phyloP scores from a whole-genome alignment of 2,113 vertebrate species.

The Dromaius novaehollandiae region DNA sequence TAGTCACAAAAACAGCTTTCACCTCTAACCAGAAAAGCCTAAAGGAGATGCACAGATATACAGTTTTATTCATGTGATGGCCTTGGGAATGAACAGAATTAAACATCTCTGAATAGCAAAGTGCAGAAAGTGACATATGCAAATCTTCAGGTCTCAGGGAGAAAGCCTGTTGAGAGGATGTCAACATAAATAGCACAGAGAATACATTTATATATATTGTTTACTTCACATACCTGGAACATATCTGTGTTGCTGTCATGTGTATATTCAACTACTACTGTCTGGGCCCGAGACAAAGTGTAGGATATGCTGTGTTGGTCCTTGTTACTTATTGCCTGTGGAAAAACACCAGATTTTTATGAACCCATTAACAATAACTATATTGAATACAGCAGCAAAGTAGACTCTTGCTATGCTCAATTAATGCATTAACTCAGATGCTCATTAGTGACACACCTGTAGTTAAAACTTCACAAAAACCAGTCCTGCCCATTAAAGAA shows the following conservation, averaged over 20 bases:
- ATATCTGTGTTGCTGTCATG: conserved; percentile 98
- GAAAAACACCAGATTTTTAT: conserved; percentile 21
- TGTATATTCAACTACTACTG: conserved; percentile 98
- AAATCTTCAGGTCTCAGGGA: background rate
- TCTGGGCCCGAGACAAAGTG: conserved; percentile 95
- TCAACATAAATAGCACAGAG: background rate
- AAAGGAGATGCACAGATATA: background rate
- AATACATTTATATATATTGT: background rate
- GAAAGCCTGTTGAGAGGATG: background rate
- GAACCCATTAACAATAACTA: background rate
- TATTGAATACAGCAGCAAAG: background rate
- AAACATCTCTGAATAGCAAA: background rate
- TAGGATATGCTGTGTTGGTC: conserved; percentile 99
- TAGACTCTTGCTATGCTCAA: background rate
- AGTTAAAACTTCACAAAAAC: background rate
- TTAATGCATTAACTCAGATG: background rate
- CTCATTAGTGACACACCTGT: background rate
- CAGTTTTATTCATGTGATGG: background rate
- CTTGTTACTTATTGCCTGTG: conserved; percentile 98
- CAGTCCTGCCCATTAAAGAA: background rate
- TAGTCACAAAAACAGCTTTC: background rate
- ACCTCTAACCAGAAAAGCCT: background rate
- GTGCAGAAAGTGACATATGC: background rate
- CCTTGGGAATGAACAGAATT: background rate
- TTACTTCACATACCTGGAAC: conserved; percentile 85